These are phyloP conservation scores for Albula glossodonta DNA, from an alignment of 2,113 vertebrate species.

Conservation along the genomic window DNA sequence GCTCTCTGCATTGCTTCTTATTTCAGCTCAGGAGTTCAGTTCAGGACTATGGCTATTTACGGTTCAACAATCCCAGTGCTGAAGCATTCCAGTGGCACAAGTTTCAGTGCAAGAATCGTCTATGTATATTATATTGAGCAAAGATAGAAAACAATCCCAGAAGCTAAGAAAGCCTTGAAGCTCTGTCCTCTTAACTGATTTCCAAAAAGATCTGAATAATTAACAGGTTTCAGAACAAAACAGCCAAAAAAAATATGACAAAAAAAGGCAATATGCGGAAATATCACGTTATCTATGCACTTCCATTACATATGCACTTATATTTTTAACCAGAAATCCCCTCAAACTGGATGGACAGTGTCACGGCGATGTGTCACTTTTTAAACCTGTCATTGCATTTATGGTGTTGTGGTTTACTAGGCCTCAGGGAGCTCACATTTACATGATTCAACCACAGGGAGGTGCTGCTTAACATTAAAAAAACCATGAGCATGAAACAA, in stretches of 20 bases:
- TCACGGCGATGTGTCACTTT: neutral
- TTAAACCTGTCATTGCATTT: neutral
- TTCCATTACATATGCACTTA: neutral
- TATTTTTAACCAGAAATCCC: neutral
- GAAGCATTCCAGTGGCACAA: too few species aligned
- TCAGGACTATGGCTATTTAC: too few species aligned
- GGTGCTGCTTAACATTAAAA: neutral
- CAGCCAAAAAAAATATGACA: neutral
- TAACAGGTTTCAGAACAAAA: too few species aligned
- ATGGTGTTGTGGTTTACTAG: neutral
- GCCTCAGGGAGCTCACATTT: neutral
- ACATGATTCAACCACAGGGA: neutral
- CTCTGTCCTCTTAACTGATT: too few species aligned
- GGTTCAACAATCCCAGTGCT: too few species aligned
- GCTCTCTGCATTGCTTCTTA: too few species aligned
- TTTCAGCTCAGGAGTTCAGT: too few species aligned
- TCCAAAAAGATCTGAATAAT: too few species aligned
- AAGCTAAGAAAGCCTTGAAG: too few species aligned
- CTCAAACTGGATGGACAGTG: neutral
- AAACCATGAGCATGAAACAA: neutral
- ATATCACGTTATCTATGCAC: neutral
- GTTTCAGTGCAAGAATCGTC: too few species aligned
- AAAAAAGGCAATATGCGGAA: neutral
- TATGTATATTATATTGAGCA: too few species aligned
- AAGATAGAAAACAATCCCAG: too few species aligned